phyloP scores from a whole-genome alignment of 2,888 invertebrate species.

The Congeria kusceri region DNA sequence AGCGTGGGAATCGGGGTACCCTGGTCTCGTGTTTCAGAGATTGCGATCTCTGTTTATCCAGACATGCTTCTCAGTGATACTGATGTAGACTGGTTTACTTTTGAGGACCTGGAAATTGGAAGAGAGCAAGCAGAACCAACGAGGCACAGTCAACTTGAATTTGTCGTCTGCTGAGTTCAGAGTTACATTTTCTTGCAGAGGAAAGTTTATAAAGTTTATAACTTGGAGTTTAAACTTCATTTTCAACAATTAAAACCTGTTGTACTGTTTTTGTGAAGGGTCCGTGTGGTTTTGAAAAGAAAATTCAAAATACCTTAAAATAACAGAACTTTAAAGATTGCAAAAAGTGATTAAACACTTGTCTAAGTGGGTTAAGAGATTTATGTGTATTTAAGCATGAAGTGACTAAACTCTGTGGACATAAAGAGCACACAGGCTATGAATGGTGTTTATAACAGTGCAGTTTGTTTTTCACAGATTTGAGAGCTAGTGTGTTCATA shows the following conservation, averaged over 20 bases:
- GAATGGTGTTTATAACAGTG: constrained; percentile 9
- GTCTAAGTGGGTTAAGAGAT: constrained; percentile 42
- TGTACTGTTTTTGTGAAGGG: no score
- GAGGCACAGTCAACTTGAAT: neutral
- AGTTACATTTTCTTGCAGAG: neutral
- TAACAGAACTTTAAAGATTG: constrained; percentile 1
- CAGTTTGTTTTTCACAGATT: constrained; percentile 10
- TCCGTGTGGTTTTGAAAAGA: no score
- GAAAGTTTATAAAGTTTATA: constrained; percentile 1
- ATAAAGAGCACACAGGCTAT: neutral
- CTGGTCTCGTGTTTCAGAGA: constrained; percentile 58
- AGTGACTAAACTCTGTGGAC: neutral
- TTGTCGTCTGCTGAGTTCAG: constrained; percentile 1
- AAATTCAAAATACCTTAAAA: constrained; percentile 1
- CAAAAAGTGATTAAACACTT: constrained; percentile 1
- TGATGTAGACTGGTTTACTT: constrained; percentile 23
- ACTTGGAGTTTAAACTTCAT: neutral
- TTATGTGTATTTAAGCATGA: constrained; percentile 18
- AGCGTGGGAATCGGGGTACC: constrained; percentile 64
- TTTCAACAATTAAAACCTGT: neutral
- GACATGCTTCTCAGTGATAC: constrained; percentile 52
- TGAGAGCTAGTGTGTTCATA: constrained; percentile 16
- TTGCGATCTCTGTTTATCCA: constrained; percentile 66
- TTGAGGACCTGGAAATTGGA: constrained; percentile 1
- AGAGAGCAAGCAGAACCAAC: neutral